Evolutionary conservation across 2,113 vertebrate genomes (phyloP).

Genomic region (Regulus satrapa): DNA sequence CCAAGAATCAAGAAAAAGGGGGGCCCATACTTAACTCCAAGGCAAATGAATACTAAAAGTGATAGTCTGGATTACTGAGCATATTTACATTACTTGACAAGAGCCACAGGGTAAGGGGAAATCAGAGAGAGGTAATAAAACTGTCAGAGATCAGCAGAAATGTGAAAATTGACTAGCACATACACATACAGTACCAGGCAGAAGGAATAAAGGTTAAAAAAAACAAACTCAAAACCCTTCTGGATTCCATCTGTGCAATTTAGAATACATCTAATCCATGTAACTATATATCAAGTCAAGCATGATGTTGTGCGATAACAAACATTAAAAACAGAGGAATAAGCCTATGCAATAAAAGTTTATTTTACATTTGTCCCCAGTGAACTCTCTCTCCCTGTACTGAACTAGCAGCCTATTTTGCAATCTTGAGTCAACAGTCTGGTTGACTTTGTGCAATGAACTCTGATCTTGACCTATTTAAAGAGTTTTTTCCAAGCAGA

Average conservation of each 20-base stretch:
- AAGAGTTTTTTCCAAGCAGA: not conserved
- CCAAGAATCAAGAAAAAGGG: accelerated
- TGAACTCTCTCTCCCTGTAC: not conserved
- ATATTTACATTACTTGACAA: not conserved
- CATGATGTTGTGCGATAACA: not conserved
- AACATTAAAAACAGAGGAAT: not conserved
- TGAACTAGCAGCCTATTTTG: not conserved
- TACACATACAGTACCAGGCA: not conserved
- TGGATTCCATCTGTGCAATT: not conserved
- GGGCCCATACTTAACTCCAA: not conserved
- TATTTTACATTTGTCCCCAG: not conserved
- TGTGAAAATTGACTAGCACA: not conserved
- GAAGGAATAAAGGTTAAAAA: not conserved
- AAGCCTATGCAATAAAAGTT: not conserved
- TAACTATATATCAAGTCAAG: not conserved
- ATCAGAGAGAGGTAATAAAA: not conserved
- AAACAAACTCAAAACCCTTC: not conserved
- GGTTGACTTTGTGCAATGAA: not conserved
- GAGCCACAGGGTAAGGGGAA: not conserved
- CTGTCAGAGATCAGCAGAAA: not conserved
- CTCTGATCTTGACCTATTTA: not conserved
- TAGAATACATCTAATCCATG: not conserved
- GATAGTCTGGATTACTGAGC: not conserved
- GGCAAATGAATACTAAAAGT: not conserved
- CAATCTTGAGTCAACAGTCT: not conserved